Evolutionary conservation across 2,888 invertebrate genomes (phyloP).

Genomic region (Caenorhabditis panamensis): DNA sequence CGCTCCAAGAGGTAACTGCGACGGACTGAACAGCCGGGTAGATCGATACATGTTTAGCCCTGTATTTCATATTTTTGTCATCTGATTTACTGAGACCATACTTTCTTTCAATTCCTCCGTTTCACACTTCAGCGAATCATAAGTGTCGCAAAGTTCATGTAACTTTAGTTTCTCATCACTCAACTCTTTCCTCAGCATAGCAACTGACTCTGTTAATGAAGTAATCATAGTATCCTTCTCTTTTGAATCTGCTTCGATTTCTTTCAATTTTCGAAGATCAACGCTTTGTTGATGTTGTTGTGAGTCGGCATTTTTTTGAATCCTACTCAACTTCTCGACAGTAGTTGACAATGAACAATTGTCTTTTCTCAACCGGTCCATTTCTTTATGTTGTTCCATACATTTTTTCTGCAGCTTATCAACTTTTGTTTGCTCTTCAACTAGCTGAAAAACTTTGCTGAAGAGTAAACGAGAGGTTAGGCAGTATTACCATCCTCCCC

Average conservation of each 20-base stretch:
- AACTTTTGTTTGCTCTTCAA: slow-evolving; percentile 40
- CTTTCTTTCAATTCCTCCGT: slow-evolving; percentile 41
- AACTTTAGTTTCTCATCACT: slow-evolving; percentile 45
- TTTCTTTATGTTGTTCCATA: slow-evolving; percentile 22
- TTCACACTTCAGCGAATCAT: slow-evolving; percentile 31
- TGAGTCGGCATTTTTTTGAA: slow-evolving; percentile 4
- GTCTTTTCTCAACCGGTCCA: slow-evolving; percentile 12
- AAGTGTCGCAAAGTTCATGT: slow-evolving; percentile 20
- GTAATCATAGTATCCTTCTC: slow-evolving; percentile 42
- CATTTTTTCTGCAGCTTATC: slow-evolving; percentile 32
- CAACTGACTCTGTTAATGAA: slow-evolving; percentile 24
- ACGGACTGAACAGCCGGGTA: neutral
- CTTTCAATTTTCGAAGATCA: slow-evolving; percentile 50
- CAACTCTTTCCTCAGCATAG: slow-evolving; percentile 24
- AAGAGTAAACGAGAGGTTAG: too few relatives aligned
- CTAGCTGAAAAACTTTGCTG: slow-evolving; percentile 3
- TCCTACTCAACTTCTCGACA: slow-evolving; percentile 6
- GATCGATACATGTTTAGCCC: neutral
- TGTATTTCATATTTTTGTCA: neutral
- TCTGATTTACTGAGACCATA: neutral
- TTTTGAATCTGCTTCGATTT: slow-evolving; percentile 46
- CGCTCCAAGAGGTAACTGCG: neutral
- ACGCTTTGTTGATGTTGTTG: slow-evolving; percentile 42
- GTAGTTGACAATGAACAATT: slow-evolving; percentile 1
- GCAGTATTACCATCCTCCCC: slow-evolving; percentile 33